phyloP scores from a whole-genome alignment of 2,888 invertebrate species.

The Tortrix viridana region DNA sequence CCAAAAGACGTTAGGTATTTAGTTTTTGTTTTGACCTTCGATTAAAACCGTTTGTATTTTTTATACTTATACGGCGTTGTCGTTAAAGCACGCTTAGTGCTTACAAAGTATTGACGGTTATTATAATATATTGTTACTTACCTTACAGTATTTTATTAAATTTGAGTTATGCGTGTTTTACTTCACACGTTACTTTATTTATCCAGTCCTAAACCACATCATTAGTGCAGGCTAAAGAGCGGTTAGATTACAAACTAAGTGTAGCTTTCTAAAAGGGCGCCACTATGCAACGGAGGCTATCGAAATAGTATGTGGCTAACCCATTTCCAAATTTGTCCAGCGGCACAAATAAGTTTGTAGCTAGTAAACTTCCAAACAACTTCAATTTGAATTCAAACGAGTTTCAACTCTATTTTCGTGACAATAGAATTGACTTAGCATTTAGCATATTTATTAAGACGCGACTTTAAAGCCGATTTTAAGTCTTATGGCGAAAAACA shows the following conservation, averaged over 20 bases:
- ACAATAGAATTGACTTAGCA: neutral
- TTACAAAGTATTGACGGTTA: no score
- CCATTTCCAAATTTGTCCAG: constrained; percentile 4
- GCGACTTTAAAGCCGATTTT: neutral
- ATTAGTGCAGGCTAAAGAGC: constrained; percentile 31
- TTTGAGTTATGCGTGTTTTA: neutral
- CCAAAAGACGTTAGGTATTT: no score
- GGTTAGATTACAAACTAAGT: constrained; percentile 17
- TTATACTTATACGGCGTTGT: no score
- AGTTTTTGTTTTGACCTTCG: no score
- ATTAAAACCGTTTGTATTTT: no score
- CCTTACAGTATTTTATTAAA: neutral
- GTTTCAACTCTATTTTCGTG: constrained; percentile 8
- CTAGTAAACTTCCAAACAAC: constrained; percentile 11
- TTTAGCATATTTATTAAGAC: neutral
- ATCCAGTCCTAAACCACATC: constrained; percentile 32
- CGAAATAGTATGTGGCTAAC: neutral
- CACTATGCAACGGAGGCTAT: neutral
- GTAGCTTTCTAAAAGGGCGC: neutral
- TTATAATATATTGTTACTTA: no score
- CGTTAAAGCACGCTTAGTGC: no score
- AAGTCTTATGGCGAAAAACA: neutral
- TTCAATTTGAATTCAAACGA: constrained; percentile 2
- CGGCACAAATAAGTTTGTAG: constrained; percentile 21
- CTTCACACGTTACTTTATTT: constrained; percentile 1